Base-by-base conservation (phyloP, 2,888 invertebrate genomes). In the Polydrusus pterygomalis region DNA sequence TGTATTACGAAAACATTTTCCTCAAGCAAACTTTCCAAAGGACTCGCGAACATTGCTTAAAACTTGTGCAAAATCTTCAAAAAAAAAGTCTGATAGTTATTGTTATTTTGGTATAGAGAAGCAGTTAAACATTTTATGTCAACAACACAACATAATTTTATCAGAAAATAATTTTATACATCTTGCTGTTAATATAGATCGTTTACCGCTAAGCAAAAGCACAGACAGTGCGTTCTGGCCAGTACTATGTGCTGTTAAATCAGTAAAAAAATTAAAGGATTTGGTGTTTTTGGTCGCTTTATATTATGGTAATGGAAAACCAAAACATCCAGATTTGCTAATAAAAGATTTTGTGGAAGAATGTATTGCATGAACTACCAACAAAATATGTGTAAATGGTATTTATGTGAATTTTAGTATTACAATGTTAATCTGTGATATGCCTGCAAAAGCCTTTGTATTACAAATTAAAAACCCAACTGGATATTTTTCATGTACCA, bases 41-140 rank as follows among this genome's bases (percentile, higher is more conserved):
- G 76, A 76, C 68, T 43, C 75, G 34, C 34, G 75, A 67, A 75
- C 75, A 45, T 64, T 75, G 58, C 54, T 75, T 17, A 75, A 64
- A 72, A 76, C 67, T 58, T 51, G 51, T 60, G 60, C 67, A 72
- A 71, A 68, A 20, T 62, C 68, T 38, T 67, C 67, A 40, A 45
- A 65, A 58, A 49, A 17, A 68, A 63, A 30, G 38, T 54, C 70
- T 60, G 47, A 67, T 45, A 70, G 64, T 47, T 62, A 62, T 25
- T 71, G 77, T 54, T 71, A 76, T 62, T 76, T 73, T 73, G 76
- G 76, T 34, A 68, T 76, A 58, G 54, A 72, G 51, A 76, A 72
- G 20, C 64, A 70, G 11, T 74, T 77, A 70, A 63, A 45, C 43
- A 56, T 38, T 74, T 69, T 77, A 63, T 58, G 65, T 67, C 45